Conservation (phyloP, 2,888 invertebrate genomes). For the Galerucella nymphaeae region DNA sequence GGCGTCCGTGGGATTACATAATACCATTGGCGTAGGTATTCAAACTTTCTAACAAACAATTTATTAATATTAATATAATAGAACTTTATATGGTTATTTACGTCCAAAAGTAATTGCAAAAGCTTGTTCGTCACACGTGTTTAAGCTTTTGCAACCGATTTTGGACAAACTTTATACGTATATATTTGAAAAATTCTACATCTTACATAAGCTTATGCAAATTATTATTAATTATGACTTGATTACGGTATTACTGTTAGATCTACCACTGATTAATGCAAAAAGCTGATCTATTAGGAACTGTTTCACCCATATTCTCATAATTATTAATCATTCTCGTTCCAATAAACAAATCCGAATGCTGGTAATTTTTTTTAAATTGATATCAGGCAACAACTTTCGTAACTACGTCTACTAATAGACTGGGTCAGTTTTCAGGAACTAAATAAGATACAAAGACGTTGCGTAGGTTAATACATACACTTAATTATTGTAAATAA, state of each 20-base stretch:
- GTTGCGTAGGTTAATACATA: neutral
- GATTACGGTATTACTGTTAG: neutral
- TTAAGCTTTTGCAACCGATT: no score
- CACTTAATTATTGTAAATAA: neutral
- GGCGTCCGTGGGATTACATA: slow-evolving; percentile 28
- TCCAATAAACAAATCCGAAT: slow-evolving; percentile 29
- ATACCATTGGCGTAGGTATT: slow-evolving; percentile 16
- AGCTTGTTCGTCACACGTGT: no score
- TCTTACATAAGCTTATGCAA: neutral
- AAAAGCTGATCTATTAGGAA: slow-evolving; percentile 15
- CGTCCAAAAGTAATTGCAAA: no score
- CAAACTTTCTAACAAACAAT: neutral
- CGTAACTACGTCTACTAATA: slow-evolving; percentile 4
- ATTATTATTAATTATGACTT: neutral
- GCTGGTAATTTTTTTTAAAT: slow-evolving; percentile 5
- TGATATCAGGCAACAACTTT: slow-evolving; percentile 1
- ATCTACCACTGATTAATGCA: slow-evolving; percentile 8
- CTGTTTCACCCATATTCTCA: slow-evolving; percentile 26
- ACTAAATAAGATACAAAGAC: neutral
- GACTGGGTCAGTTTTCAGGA: slow-evolving; percentile 1
- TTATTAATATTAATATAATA: slow-evolving; percentile 6
- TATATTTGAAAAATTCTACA: neutral
- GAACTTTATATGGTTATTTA: neutral
- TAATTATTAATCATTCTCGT: slow-evolving; percentile 31
- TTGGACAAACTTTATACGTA: no score